Base-by-base conservation (phyloP, 2,113 vertebrate genomes). In the Lampris megalopsis region DNA sequence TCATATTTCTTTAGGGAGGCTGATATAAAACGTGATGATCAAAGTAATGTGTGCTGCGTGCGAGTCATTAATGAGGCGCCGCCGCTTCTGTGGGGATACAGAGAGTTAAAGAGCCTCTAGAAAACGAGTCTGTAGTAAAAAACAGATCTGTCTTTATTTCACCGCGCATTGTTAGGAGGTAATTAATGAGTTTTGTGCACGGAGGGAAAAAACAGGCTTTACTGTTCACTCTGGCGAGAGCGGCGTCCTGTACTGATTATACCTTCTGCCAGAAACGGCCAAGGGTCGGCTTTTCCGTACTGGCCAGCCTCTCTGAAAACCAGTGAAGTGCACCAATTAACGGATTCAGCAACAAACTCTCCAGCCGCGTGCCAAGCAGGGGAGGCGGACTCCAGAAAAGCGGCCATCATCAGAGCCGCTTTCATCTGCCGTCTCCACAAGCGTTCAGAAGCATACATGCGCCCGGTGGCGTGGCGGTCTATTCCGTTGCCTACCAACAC, bases 1-100 rank as follows among this genome's bases (percentile, higher is more conserved):
- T 86, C 83, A 82, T 81, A 84, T 89, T 88, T 89, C 82, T 86
- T 85, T 41, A 62, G 81, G 78, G 85, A 84, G 64, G 78, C 68
- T 56, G 82, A 81, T 68, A 85, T 77, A 73, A 87, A 83, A 73
- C 5, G 8, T 63, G 73, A 62, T 7, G n/a, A 84, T 81, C 77
- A 80, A 82, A 86, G 80, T 71, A 68, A 86, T 77, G 82, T 79
- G 73, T 70, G 78, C 77, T 64, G 45, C 71, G 58, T 42, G 47
- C 41, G 45, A 77, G 62, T 79, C 79, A 75, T 85, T 87, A 87
- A 83, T 77, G 82, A 89, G 75, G 68, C 80, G 45, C 63, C 73
- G 2, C 36, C 41, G 52, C 38, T 8, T 63, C 50, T 58, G 4
- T 73, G 66, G 71, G 68, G 64, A 81, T 69, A 10, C 68, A 71